Percentiles rank a stretch among this genome's conserved stretches.
Conservation (phyloP, 2,888 invertebrate species). For the Zygothrica quintamaculata region DNA sequence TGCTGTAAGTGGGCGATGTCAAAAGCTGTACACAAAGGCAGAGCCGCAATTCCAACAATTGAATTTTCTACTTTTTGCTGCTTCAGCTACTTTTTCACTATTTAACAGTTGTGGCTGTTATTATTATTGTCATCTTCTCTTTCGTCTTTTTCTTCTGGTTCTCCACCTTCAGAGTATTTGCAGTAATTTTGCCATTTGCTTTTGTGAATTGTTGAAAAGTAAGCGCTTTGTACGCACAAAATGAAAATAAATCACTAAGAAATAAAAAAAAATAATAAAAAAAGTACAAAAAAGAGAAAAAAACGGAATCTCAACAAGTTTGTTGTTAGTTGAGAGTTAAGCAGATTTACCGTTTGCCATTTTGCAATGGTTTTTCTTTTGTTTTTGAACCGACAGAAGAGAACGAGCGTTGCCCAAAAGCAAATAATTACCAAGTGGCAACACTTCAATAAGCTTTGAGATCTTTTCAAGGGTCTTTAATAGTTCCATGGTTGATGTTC, state of each 20-base stretch:
- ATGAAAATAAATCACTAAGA: slow-evolving; percentile 42
- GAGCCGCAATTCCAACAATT: slow-evolving; percentile 57
- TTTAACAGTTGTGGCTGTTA: too few relatives aligned
- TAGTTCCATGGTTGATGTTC: neutral
- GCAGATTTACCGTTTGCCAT: slow-evolving; percentile 67
- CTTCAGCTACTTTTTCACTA: slow-evolving; percentile 67
- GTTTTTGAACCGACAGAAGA: slow-evolving; percentile 27
- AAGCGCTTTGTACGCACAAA: slow-evolving; percentile 61
- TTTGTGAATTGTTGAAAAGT: slow-evolving; percentile 61
- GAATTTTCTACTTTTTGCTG: slow-evolving; percentile 70
- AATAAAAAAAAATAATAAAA: slow-evolving; percentile 23
- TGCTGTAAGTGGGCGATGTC: slow-evolving; percentile 64
- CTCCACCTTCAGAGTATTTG: slow-evolving; percentile 23
- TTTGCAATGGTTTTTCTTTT: slow-evolving; percentile 68
- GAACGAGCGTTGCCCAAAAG: slow-evolving; percentile 39
- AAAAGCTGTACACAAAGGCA: slow-evolving; percentile 49
- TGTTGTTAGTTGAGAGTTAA: slow-evolving; percentile 62
- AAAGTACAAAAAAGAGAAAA: slow-evolving; percentile 15
- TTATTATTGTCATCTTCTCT: slow-evolving; percentile 19
- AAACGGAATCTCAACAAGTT: slow-evolving; percentile 67
- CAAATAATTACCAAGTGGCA: slow-evolving; percentile 62
- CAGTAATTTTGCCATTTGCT: slow-evolving; percentile 47
- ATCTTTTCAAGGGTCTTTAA: slow-evolving; percentile 40
- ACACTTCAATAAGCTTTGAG: slow-evolving; percentile 57
- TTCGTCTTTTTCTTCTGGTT: slow-evolving; percentile 16